These are phyloP conservation scores for Bursaphelenchus mucronatus DNA, from an alignment of 1,140 invertebrate species.

Conservation along the genomic window DNA sequence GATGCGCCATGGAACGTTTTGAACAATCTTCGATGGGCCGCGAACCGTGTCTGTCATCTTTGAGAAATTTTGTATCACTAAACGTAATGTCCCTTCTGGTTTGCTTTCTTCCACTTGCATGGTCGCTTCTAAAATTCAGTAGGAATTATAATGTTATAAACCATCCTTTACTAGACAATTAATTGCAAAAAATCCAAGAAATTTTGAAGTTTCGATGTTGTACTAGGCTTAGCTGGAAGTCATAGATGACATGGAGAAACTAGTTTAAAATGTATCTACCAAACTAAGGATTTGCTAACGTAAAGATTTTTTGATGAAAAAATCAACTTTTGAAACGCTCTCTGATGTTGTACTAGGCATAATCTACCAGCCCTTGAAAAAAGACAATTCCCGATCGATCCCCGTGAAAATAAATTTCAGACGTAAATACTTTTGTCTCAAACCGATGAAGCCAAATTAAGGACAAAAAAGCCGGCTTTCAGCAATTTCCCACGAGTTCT, in stretches of 20 bases:
- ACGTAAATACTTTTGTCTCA: not conserved
- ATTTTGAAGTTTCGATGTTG: no score
- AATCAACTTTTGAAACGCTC: no score
- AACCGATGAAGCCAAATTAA: not conserved
- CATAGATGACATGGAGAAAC: no score
- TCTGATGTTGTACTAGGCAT: no score
- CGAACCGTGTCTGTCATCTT: constrained; percentile 53
- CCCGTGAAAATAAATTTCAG: not conserved
- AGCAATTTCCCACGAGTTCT: not conserved
- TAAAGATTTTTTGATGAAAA: no score
- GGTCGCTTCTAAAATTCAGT: not conserved
- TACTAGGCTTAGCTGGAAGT: no score
- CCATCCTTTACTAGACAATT: no score
- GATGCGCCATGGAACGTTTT: constrained; percentile 70
- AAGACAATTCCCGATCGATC: not conserved
- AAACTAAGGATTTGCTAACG: no score
- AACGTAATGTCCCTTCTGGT: constrained; percentile 46
- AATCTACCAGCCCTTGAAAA: not conserved
- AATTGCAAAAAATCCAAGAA: no score
- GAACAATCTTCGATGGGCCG: constrained; percentile 48
- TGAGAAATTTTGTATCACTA: constrained; percentile 56
- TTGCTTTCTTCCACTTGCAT: constrained; percentile 9
- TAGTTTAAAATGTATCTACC: no score
- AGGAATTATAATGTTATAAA: no score
- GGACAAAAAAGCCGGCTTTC: not conserved